Evolutionary conservation across 2,113 vertebrate genomes (phyloP), one percentile per base, ranked within the genome.

Genomic region (cattle (Bos taurus)): DNA sequence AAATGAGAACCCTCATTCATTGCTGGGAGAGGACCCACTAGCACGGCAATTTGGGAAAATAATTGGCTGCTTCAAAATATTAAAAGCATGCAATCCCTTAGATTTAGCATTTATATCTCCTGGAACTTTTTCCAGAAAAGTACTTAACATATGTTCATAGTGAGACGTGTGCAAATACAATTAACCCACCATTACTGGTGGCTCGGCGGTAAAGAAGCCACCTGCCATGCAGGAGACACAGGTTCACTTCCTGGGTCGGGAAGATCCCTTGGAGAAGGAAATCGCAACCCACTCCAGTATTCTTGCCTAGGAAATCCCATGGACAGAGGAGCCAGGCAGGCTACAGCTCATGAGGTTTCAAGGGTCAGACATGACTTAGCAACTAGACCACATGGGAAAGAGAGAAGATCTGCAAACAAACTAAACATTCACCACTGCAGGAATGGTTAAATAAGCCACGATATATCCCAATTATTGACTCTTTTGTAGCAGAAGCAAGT

Each of bases 381-480:
- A 77, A 26, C 36, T 77, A 43, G 40, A 77, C 23, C 36, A 77
- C 3, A 14, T 2, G 10, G 57, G 15, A 80, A 57, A 40, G 25
- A 50, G 25, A 12, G 28, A 17, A 74, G 54, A 36, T 64, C 1
- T 28, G 16, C 78, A 67, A 67, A 50, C 50, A 43, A 33, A 59
- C 82, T 30, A 46, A 67, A n/a, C 5, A n/a, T 43, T 57, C 81
- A 6, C 19, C 6, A 40, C 14, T 15, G 28, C 15, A n/a, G 11
- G 40, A 52, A 59, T 6, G 10, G 11, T 26, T n/a, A 40, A 14
- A 9, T 50, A 48, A 80, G 50, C 67, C 19, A 3, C 0, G 9
- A 11, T 7, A 12, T 4, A 48, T 2, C 54, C 28, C 52, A 0
- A 23, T 10, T 23, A 14, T 3, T 8, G 26, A 25, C 78, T 16